phyloP scores from a whole-genome alignment of 2,888 invertebrate species.

The Orthosia gracilis region DNA sequence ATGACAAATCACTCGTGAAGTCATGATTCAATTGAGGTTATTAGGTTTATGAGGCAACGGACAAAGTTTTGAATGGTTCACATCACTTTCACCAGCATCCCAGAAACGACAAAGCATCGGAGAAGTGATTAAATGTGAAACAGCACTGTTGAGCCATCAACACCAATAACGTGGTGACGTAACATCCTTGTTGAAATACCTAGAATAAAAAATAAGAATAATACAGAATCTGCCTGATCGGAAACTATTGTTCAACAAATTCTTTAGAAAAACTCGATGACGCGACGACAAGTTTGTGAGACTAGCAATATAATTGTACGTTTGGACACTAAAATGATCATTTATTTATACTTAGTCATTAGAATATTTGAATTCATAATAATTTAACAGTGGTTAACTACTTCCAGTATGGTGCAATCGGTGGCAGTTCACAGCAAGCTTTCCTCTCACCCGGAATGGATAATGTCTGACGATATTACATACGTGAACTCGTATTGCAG shows the following conservation, averaged over 20 bases:
- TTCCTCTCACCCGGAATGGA: slow-evolving; percentile 39
- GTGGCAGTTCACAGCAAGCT: slow-evolving; percentile 1
- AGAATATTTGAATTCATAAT: neutral
- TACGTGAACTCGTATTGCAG: slow-evolving; percentile 49
- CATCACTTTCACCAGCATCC: slow-evolving; percentile 76
- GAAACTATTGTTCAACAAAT: slow-evolving; percentile 18
- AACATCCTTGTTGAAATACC: slow-evolving; percentile 19
- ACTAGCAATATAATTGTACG: neutral
- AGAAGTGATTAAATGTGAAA: slow-evolving; percentile 59
- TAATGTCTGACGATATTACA: slow-evolving; percentile 49
- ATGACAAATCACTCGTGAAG: slow-evolving; percentile 65
- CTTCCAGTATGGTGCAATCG: slow-evolving; percentile 9
- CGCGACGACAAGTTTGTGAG: slow-evolving; percentile 18
- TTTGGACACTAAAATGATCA: slow-evolving; percentile 10
- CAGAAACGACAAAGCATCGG: slow-evolving; percentile 56
- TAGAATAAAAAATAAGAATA: slow-evolving; percentile 15
- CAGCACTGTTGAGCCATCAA: slow-evolving; percentile 42
- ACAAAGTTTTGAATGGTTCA: slow-evolving; percentile 67
- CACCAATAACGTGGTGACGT: slow-evolving; percentile 39
- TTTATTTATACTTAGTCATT: slow-evolving; percentile 6
- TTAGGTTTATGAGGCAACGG: slow-evolving; percentile 68
- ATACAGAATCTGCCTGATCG: slow-evolving; percentile 11
- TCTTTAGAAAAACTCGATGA: slow-evolving; percentile 29
- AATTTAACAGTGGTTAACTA: slow-evolving; percentile 7
- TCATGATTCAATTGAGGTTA: slow-evolving; percentile 72